Evolutionary conservation across 1,140 invertebrate genomes (phyloP), one percentile per base, ranked within the genome.

Genomic region (Platyura marginata): DNA sequence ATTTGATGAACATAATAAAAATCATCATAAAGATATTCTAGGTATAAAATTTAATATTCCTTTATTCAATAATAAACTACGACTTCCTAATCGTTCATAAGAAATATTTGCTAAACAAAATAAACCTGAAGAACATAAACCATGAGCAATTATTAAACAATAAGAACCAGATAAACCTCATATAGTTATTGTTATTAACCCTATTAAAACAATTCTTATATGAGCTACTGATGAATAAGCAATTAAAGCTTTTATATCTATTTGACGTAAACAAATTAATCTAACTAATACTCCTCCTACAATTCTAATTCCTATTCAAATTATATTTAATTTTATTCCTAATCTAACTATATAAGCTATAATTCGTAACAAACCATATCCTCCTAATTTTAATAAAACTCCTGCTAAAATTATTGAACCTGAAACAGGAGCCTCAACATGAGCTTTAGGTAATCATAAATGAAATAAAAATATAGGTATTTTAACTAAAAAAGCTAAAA

Each of bases 321-420:
- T 56, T 59, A 55, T 51, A 53, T 56, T 65, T 55, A 64, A 65
- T 44, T 55, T 57, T 51, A 65, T 49, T 54, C 56, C 49, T 53
- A 59, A 54, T 51, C 50, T 47, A 45, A 56, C 50, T 49, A 67
- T 47, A 52, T 68, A 49, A 46, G 53, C 51, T 53, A 70, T 48
- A 44, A 73, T 38, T 20, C 72, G 72, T 40, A 75, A 52, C 47
- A 79, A 47, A 0, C 74, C 73, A 67, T 72, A 76, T 4, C 64
- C 71, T 3, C 74, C 75, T 65, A 79, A 66, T 60, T 79, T 80
- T 59, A 79, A 61, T 55, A 79, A 63, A 60, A 79, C 57, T 0
- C 69, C 75, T 34, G 75, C 75, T 59, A 79, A 73, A 72, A 79
- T 70, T 62, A 79, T 78, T 29, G 75, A 77, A 4, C 74, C 73